Evolutionary conservation across 2,113 vertebrate genomes (phyloP), one percentile per base, ranked within the genome.

Genomic region (Paradoxurus hermaphroditus): DNA sequence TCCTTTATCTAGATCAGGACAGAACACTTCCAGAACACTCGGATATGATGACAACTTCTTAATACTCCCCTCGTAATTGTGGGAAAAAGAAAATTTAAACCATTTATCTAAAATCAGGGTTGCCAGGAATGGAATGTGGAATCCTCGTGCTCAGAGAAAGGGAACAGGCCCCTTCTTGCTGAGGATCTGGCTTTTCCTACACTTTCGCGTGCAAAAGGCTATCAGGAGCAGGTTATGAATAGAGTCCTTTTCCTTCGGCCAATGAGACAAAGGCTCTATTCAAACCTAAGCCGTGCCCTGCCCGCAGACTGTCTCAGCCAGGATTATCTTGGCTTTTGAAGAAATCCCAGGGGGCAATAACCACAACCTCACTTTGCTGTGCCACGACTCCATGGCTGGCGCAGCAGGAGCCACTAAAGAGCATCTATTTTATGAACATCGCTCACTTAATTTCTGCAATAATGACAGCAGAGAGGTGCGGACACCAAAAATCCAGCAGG

Each of bases 231-330:
- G 70, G 65, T 83, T 59, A 53, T 23, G 16, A 97, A 49, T 44
- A 16, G 56, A 79, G 9, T 2, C n/a, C 79, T 95, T 91, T 97
- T 86, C 92, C 86, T 94, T 81, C 49, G 41, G 56, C 19, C 1
- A 14, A 27, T 1, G 41, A 94, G 63, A 93, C 82, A 97, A 90
- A 90, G 4, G 53, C 29, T n/a, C 59, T 25, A 44, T 96, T 97
- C 65, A 84, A 53, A 2, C 25, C 68, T 39, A 39, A 27, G 4
- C 25, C 1, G 0, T 25, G 25, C 44, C 51, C 62, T 68, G 91
- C 36, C 62, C n/a, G 31, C 68, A 56, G 75, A 72, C 36, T 4
- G 70, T 36, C 94, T 93, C 63, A 73, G 72, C 36, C 0, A 0
- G 12, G 90, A 81, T 92, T 62, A 90, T 77, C 16, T 49, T 70